Evolutionary conservation across 1,140 invertebrate species (phyloP).

Genomic region (Atta colombica): DNA sequence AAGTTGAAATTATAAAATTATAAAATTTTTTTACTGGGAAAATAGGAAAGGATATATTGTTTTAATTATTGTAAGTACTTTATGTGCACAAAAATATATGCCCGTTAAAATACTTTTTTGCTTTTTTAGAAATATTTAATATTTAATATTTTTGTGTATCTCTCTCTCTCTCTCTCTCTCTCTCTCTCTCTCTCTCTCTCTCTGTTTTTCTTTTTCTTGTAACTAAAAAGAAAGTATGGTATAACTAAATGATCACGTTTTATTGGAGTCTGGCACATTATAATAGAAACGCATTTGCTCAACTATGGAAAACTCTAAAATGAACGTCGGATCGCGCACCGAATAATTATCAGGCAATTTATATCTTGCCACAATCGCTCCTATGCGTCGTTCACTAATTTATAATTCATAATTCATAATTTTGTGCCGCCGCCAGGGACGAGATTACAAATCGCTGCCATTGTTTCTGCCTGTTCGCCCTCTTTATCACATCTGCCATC

Average conservation of each 20-base stretch:
- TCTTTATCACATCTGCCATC: slow-evolving; percentile 51
- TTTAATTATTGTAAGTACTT: slow-evolving; percentile 31
- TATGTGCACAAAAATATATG: not conserved
- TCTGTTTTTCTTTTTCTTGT: not conserved
- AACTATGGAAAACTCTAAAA: slow-evolving; percentile 32
- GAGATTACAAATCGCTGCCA: slow-evolving; percentile 65
- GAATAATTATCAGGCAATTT: slow-evolving; percentile 78
- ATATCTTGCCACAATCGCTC: slow-evolving; percentile 65
- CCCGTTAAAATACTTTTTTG: not conserved
- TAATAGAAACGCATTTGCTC: slow-evolving; percentile 27
- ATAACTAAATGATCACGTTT: slow-evolving; percentile 32
- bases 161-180: too few species aligned
- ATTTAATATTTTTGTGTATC: not conserved
- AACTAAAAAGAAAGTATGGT: slow-evolving; percentile 1
- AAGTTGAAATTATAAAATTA: slow-evolving; percentile 24
- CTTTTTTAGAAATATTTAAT: not conserved
- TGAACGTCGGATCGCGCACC: slow-evolving; percentile 36
- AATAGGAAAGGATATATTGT: slow-evolving; percentile 1
- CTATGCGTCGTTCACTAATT: slow-evolving; percentile 66
- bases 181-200: not conserved
- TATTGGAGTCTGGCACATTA: not conserved
- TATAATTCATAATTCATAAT: slow-evolving; percentile 79
- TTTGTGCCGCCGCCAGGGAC: slow-evolving; percentile 46
- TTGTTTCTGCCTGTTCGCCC: slow-evolving; percentile 50
- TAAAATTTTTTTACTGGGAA: not conserved